Conservation (phyloP, 1,140 invertebrate genomes). For the Lineus longissimus region DNA sequence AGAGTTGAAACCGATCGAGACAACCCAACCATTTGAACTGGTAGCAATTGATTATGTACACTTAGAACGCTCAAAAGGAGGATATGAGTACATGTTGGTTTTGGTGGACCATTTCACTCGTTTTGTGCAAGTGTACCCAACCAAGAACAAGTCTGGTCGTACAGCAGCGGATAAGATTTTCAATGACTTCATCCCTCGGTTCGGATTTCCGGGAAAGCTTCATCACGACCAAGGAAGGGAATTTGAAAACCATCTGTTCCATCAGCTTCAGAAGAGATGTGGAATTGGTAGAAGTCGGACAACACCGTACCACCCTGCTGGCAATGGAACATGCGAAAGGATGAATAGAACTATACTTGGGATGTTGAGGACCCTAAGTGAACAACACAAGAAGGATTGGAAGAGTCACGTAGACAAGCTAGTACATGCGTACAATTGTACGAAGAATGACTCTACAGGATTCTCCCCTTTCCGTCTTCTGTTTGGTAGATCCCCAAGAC, state of each 20-base stretch:
- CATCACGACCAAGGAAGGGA: conserved; percentile 27
- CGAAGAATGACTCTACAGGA: conserved; percentile 10
- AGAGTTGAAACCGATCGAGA: conserved; percentile 7
- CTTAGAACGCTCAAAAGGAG: conserved; percentile 18
- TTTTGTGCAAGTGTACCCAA: too few species aligned
- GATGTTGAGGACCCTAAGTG: conserved; percentile 15
- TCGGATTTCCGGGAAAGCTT: conserved; percentile 19
- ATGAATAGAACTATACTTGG: too few species aligned
- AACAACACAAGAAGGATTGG: conserved; percentile 4
- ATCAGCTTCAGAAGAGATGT: conserved; percentile 8
- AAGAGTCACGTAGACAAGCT: neutral
- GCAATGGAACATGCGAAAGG: conserved; percentile 11
- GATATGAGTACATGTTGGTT: too few species aligned
- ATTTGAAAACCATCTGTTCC: conserved; percentile 19
- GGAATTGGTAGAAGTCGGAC: conserved; percentile 11
- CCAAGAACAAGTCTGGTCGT: too few species aligned
- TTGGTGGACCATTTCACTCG: too few species aligned
- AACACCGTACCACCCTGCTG: conserved; percentile 16
- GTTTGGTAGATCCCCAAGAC: too few species aligned
- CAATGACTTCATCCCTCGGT: conserved; percentile 20
- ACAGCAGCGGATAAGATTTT: too few species aligned
- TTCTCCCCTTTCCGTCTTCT: conserved; percentile 15
- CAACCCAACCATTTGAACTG: conserved; percentile 18
- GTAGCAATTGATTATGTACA: conserved; percentile 18
- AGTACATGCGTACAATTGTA: conserved; percentile 15